Evolutionary conservation across 2,113 vertebrate genomes (phyloP).

Genomic region (Chaenocephalus aceratus): DNA sequence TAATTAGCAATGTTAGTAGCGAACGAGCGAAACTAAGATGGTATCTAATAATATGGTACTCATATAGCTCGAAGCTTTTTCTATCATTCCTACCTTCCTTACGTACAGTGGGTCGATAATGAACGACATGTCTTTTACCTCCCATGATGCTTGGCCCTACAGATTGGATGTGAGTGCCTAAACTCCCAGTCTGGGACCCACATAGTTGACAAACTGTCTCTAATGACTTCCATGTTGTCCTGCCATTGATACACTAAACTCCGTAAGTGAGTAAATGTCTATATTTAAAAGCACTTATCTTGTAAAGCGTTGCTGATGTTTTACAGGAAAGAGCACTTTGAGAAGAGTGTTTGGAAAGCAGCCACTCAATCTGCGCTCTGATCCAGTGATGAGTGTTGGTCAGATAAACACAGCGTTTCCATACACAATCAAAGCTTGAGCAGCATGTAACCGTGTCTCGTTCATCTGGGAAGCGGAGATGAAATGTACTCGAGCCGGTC

Average conservation of each 20-base stretch:
- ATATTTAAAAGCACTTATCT: neutral
- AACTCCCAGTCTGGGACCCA: neutral
- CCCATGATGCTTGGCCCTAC: neutral
- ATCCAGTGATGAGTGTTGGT: neutral
- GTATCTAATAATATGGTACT: too few species aligned
- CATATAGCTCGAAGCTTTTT: too few species aligned
- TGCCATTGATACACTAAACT: neutral
- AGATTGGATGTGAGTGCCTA: neutral
- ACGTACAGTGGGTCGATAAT: too few species aligned
- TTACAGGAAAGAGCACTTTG: neutral
- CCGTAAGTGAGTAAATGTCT: too few species aligned
- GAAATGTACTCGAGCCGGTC: neutral
- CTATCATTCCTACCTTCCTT: too few species aligned
- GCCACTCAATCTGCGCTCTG: neutral
- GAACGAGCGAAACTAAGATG: too few species aligned
- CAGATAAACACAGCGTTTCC: constrained; percentile 12
- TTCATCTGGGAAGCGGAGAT: constrained; percentile 8
- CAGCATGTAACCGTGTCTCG: neutral
- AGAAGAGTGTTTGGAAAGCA: neutral
- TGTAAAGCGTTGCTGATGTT: neutral
- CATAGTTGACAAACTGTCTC: neutral
- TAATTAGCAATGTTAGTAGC: too few species aligned
- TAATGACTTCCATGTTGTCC: neutral
- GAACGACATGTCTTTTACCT: neutral
- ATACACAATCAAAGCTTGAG: neutral